Conservation (phyloP, 2,797 vertebrate species). For the Myotis vivesi region DNA sequence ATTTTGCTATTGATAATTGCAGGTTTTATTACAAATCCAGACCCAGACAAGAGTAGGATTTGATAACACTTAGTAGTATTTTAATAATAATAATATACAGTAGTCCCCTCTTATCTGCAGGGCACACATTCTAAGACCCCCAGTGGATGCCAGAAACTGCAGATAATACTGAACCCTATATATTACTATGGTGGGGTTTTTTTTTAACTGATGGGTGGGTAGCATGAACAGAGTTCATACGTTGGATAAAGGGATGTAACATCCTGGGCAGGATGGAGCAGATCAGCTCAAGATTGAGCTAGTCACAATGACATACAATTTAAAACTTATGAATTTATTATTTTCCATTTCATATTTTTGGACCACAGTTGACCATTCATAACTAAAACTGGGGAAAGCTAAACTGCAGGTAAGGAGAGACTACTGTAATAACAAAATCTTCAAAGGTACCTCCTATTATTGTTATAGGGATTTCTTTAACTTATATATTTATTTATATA, state of each 20-base stretch:
- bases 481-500: background rate
- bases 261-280: background rate
- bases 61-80: background rate
- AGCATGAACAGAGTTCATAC: background rate
- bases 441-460: background rate
- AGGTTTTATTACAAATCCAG: conserved; percentile 35
- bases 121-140: background rate
- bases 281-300: background rate
- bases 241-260: background rate
- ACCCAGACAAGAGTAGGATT: background rate
- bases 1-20: background rate
- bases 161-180: background rate
- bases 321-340: background rate
- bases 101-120: background rate
- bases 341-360: background rate
- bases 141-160: background rate
- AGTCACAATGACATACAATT: background rate
- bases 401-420: background rate
- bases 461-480: background rate
- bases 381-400: background rate
- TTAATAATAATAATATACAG: background rate
- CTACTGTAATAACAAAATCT: background rate
- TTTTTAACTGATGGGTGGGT: background rate
- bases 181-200: background rate
- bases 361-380: background rate